Evolutionary conservation across 2,888 invertebrate genomes (phyloP).

Genomic region (Sesia apiformis): DNA sequence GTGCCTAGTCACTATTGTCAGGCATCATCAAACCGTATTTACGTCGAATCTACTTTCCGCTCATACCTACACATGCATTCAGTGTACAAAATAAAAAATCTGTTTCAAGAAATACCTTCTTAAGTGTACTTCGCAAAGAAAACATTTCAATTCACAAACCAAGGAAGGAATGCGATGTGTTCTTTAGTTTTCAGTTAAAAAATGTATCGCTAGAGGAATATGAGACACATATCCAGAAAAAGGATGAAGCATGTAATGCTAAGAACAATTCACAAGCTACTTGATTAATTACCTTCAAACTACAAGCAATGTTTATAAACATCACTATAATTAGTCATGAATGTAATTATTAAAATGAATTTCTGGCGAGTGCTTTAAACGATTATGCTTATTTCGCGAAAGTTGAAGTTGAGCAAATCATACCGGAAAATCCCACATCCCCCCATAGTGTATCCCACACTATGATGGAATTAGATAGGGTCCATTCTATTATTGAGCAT

Average conservation of each 20-base stretch:
- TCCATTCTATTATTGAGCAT: neutral
- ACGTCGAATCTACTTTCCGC: slow-evolving; percentile 5
- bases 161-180: slow-evolving; percentile 4
- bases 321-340: neutral
- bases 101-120: neutral
- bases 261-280: slow-evolving; percentile 7
- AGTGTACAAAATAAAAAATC: neutral
- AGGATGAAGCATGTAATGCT: slow-evolving; percentile 2
- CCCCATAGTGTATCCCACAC: too few relatives aligned
- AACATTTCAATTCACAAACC: neutral
- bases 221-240: slow-evolving; percentile 7
- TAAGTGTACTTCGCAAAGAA: neutral
- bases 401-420: neutral
- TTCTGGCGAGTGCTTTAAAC: neutral
- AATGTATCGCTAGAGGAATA: slow-evolving; percentile 8
- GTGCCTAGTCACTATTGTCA: slow-evolving; percentile 7
- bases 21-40: slow-evolving; percentile 1
- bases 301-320: neutral
- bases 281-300: slow-evolving; percentile 2
- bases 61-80: slow-evolving; percentile 1
- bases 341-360: neutral
- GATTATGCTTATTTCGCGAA: neutral
- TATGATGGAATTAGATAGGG: neutral
- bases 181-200: slow-evolving; percentile 5
- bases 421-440: neutral